These are phyloP conservation scores for Bos javanicus DNA, from an alignment of 2,113 vertebrate species.

Conservation along the genomic window DNA sequence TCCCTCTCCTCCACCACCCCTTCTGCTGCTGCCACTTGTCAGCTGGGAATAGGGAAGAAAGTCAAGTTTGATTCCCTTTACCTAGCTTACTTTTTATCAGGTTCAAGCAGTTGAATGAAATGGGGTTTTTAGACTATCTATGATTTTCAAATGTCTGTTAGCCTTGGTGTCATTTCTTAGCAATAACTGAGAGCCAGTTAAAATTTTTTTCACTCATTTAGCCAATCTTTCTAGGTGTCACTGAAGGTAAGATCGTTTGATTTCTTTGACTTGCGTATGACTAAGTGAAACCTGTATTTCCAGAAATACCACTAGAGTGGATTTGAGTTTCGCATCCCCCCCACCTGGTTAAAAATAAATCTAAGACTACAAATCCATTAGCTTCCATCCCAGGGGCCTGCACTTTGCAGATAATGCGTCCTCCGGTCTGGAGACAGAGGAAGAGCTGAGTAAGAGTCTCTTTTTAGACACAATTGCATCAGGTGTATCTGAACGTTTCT, in stretches of 20 bases:
- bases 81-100: not conserved
- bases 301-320: not conserved
- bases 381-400: not conserved
- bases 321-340: not conserved
- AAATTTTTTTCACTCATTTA: not conserved
- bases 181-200: conserved; percentile 45
- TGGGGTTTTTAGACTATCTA: not conserved
- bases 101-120: not conserved
- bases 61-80: not conserved
- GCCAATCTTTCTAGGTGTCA: not conserved
- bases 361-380: not conserved
- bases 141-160: not conserved
- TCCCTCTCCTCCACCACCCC: not conserved
- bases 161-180: conserved; percentile 30
- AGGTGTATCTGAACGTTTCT: not conserved
- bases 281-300: conserved; percentile 3
- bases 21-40: not conserved
- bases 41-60: not conserved
- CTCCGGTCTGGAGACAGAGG: not conserved
- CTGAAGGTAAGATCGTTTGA: conserved; percentile 16
- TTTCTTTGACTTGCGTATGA: conserved; percentile 11
- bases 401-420: not conserved
- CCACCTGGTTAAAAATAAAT: not conserved
- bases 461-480: not conserved
- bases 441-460: not conserved